phyloP scores from a whole-genome alignment of 2,888 invertebrate species.

The Fabriciana adippe region DNA sequence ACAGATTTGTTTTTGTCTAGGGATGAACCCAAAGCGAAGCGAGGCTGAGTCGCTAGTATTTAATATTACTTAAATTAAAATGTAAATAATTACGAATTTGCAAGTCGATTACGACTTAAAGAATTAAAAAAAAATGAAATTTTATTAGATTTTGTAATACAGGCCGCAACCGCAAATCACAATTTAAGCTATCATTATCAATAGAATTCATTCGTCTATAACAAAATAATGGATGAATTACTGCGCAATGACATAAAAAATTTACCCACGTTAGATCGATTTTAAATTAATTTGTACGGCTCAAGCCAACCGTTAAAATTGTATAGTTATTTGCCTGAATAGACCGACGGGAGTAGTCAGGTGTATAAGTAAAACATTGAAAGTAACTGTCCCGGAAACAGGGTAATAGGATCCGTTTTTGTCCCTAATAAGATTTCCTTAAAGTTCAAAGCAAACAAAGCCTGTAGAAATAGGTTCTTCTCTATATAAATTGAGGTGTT shows the following conservation, averaged over 20 bases:
- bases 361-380: constrained; percentile 57
- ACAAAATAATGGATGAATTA: constrained; percentile 17
- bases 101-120: too few relatives aligned
- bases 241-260: constrained; percentile 17
- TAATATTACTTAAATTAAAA: too few relatives aligned
- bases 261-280: constrained; percentile 26
- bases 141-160: neutral
- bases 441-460: constrained; percentile 53
- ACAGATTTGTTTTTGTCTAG: too few relatives aligned
- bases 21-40: too few relatives aligned
- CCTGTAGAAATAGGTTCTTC: constrained; percentile 14
- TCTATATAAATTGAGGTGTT: constrained; percentile 19
- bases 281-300: constrained; percentile 34
- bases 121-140: neutral
- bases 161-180: constrained; percentile 10
- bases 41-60: too few relatives aligned
- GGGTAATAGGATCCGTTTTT: constrained; percentile 67
- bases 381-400: constrained; percentile 37
- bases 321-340: constrained; percentile 38
- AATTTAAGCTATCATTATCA: constrained; percentile 8
- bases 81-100: too few relatives aligned
- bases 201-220: constrained; percentile 19
- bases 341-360: constrained; percentile 54
- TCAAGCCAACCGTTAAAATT: constrained; percentile 36
- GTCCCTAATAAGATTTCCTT: constrained; percentile 71